A percentile compares a stretch with the other conserved stretches of the same genome.
Conservation (phyloP, 2,888 invertebrate genomes). For the Nephrocerus scutellatus region DNA sequence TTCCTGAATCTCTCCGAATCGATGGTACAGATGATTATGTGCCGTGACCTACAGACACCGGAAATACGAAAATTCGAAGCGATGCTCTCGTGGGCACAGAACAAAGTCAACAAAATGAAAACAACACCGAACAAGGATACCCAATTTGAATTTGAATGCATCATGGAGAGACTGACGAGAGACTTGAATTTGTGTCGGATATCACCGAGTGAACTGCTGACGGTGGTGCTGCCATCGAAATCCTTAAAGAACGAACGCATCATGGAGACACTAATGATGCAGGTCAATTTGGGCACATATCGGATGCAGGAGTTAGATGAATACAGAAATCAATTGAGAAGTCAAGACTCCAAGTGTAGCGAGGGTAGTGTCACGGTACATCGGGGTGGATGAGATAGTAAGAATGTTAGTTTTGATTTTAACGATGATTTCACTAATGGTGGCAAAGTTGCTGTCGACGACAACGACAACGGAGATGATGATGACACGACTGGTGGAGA, state of each 20-base stretch:
- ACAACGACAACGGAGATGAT: slow-evolving; percentile 6
- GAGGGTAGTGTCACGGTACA: slow-evolving; percentile 57
- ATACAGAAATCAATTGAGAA: slow-evolving; percentile 77
- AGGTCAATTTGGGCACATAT: slow-evolving; percentile 89
- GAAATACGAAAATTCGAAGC: slow-evolving; percentile 90
- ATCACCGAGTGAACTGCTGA: slow-evolving; percentile 86
- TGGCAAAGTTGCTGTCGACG: slow-evolving; percentile 19
- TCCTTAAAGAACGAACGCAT: slow-evolving; percentile 89
- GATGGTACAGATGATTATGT: slow-evolving; percentile 92
- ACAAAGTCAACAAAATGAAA: slow-evolving; percentile 64
- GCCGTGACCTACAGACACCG: slow-evolving; percentile 79
- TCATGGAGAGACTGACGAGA: slow-evolving; percentile 83
- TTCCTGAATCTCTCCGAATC: slow-evolving; percentile 85
- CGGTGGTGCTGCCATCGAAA: slow-evolving; percentile 86
- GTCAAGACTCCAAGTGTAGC: slow-evolving; percentile 80
- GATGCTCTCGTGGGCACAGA: slow-evolving; percentile 83
- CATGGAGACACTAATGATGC: slow-evolving; percentile 85
- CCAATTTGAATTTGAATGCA: slow-evolving; percentile 83
- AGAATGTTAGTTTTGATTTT: slow-evolving; percentile 47
- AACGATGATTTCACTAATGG: slow-evolving; percentile 30
- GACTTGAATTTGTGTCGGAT: slow-evolving; percentile 86
- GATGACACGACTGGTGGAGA: slow-evolving; percentile 3
- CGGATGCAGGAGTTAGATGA: slow-evolving; percentile 84
- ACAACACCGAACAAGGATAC: slow-evolving; percentile 75
- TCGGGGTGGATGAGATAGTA: slow-evolving; percentile 47